A percentile compares a stretch with the other conserved stretches of the same genome.
These are phyloP conservation scores for Epinotia ramella DNA, from an alignment of 2,888 invertebrate species.

Conservation along the genomic window DNA sequence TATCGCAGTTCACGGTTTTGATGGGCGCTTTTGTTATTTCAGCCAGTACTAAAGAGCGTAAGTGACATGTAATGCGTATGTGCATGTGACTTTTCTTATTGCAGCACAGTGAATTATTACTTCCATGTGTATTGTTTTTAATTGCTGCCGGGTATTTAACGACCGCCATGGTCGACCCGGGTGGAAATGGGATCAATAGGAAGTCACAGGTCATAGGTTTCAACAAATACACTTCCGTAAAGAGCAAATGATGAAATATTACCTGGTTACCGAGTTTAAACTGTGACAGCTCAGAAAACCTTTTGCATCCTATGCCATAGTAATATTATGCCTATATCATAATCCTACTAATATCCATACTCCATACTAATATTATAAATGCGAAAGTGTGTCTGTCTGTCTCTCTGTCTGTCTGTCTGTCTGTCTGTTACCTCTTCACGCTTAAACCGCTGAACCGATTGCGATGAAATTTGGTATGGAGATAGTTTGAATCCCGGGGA, in stretches of 20 bases:
- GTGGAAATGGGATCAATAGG: conserved; percentile 28
- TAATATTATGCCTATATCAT: too few species aligned
- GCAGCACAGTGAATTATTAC: conserved; percentile 61
- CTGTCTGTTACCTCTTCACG: too few species aligned
- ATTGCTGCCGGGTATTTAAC: conserved; percentile 43
- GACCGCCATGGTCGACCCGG: not conserved
- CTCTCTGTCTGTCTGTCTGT: too few species aligned
- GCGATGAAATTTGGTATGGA: too few species aligned
- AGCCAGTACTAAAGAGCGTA: not conserved
- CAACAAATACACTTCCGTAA: conserved; percentile 1
- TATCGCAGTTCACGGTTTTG: conserved; percentile 63
- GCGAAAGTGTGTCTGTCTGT: too few species aligned
- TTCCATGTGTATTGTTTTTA: conserved; percentile 60
- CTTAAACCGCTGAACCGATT: too few species aligned
- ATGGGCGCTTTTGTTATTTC: conserved; percentile 35
- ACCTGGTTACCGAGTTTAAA: too few species aligned
- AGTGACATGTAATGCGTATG: not conserved
- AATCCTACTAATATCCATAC: too few species aligned
- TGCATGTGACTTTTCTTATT: not conserved
- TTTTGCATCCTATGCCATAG: too few species aligned
- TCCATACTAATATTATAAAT: too few species aligned
- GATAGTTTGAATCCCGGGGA: too few species aligned
- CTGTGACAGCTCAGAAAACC: too few species aligned
- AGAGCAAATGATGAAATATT: not conserved
- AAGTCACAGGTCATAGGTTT: conserved; percentile 18